phyloP scores from a whole-genome alignment of 1,140 invertebrate species.

The Macrostomum lignano region DNA sequence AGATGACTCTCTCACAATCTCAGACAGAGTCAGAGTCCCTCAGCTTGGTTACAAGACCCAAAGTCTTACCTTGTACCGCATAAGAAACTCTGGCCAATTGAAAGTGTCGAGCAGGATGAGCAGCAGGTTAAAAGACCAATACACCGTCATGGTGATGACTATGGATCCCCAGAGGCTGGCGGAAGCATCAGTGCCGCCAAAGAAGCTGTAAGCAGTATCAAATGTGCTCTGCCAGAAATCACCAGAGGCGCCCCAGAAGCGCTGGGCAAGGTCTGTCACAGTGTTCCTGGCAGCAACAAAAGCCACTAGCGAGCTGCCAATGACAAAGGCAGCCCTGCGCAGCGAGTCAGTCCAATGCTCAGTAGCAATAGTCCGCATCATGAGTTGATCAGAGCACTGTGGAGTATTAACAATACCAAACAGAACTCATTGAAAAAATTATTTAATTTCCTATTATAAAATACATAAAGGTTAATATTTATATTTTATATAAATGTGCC shows the following conservation, averaged over 20 bases:
- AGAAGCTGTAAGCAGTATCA: constrained; percentile 39
- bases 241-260: constrained; percentile 56
- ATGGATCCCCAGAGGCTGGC: constrained; percentile 20
- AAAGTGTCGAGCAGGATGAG: constrained; percentile 46
- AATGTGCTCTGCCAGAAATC: constrained; percentile 56
- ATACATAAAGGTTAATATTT: no score
- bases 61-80: constrained; percentile 52
- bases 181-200: constrained; percentile 40
- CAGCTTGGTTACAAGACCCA: constrained; percentile 39
- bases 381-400: no score
- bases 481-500: no score
- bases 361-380: no score
- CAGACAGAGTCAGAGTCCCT: constrained; percentile 28
- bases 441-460: no score
- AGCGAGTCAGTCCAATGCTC: no score
- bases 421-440: no score
- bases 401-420: no score
- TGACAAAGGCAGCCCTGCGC: constrained; percentile 32
- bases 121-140: constrained; percentile 43
- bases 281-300: constrained; percentile 49
- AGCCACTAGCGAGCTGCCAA: constrained; percentile 42
- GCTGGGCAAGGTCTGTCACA: constrained; percentile 43
- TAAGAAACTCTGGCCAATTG: constrained; percentile 37
- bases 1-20: not conserved
- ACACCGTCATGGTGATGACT: constrained; percentile 35